A percentile compares a stretch with the other conserved stretches of the same genome.
Conservation (phyloP, 2,888 invertebrate species). For the Vanessa cardui region DNA sequence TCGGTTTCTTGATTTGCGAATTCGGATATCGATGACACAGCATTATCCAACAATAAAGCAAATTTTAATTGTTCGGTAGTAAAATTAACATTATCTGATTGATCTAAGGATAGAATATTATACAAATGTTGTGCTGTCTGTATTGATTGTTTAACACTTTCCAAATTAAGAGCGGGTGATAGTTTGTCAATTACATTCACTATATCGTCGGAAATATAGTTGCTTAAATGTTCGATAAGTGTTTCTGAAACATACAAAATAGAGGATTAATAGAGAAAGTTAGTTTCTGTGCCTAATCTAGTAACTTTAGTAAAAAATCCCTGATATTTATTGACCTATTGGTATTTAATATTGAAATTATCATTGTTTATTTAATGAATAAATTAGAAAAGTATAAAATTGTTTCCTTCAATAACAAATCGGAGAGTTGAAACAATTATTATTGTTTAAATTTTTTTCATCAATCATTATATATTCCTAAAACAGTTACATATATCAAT, state of each 20-base stretch:
- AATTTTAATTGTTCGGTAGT: slow-evolving; percentile 43
- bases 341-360: too few species aligned
- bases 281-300: too few species aligned
- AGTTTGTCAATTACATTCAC: slow-evolving; percentile 1
- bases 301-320: too few species aligned
- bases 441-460: too few species aligned
- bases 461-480: too few species aligned
- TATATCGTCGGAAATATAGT: slow-evolving; percentile 12
- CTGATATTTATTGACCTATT: not conserved
- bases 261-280: not conserved
- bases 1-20: slow-evolving; percentile 43
- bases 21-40: slow-evolving; percentile 44
- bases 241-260: slow-evolving; percentile 12
- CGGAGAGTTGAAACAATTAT: too few species aligned
- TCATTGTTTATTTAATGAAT: too few species aligned
- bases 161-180: slow-evolving; percentile 1
- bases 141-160: slow-evolving; percentile 14
- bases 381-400: too few species aligned
- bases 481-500: too few species aligned
- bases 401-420: too few species aligned
- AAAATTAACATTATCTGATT: slow-evolving; percentile 35
- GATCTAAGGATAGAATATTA: slow-evolving; percentile 22
- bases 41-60: slow-evolving; percentile 44
- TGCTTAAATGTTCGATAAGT: slow-evolving; percentile 2
- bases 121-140: slow-evolving; percentile 20